Evolutionary conservation across 2,797 vertebrate species (phyloP), one percentile per base, ranked within the genome.

Genomic region (Acanthornis magna): DNA sequence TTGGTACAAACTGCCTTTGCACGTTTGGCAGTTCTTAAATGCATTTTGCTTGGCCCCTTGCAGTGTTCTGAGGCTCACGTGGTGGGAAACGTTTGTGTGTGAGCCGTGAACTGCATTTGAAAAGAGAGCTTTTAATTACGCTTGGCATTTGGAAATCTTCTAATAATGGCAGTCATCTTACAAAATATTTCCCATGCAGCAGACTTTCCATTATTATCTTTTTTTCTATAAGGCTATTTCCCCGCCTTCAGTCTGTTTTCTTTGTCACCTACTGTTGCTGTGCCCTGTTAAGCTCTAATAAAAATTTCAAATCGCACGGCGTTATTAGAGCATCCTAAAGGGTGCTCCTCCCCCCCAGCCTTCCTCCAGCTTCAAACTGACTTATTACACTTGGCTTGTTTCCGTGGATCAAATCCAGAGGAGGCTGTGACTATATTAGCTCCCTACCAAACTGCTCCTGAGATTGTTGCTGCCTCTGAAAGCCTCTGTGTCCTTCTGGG

Each of bases 111-210:
- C 88, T 85, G 95, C 94, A 95, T 96, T 87, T 91, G 91, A 96
- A 96, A 97, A 95, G 96, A 81, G 92, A 95, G 91, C 95, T 96
- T 97, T 96, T 95, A 96, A 97, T 97, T 95, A 95, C 5, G 15
- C 93, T 66, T 89, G 96, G 91, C 88, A 81, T 95, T 94, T 92
- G 57, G 91, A 93, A 91, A 87, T 80, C 92, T 90, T 78, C 81
- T 95, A 62, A 76, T 88, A 86, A 95, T 71, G 93, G 93, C 94
- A 93, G 93, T 91, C 93, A 72, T 79, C 96, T 96, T 88, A 77
- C 89, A 93, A 95, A 96, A 93, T 95, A 97, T 93, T 95, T 95
- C 94, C 93, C 90, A 50, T 95, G 84, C 91, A 94, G 36, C 78
- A 83, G 86, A 57, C 84, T 95, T 91, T 34, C 78, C 88, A 43